A percentile compares a stretch with the other conserved stretches of the same genome.
Evolutionary conservation across 2,113 vertebrate species (phyloP).

Genomic region (Nannospalax galili): DNA sequence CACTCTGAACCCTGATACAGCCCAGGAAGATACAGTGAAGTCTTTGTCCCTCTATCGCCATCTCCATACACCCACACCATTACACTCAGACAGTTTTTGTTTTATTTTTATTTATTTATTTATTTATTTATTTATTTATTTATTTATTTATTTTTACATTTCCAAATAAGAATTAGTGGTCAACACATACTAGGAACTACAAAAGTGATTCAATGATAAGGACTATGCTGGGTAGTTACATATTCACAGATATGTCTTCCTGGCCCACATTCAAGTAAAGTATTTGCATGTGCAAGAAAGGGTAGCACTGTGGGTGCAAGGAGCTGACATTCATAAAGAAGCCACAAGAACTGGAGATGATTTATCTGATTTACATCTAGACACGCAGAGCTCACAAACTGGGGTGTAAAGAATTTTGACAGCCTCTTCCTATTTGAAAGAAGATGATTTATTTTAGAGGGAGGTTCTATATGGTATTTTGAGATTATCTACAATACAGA

Average conservation of each 20-base stretch:
- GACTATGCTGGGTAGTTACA: not conserved
- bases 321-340: slow-evolving; percentile 44
- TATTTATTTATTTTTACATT: not conserved
- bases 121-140: too few relatives aligned
- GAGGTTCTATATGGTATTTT: not conserved
- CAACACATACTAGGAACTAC: not conserved
- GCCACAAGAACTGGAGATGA: not conserved
- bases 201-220: slow-evolving; percentile 25
- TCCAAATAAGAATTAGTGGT: slow-evolving; percentile 49
- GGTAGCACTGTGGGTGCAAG: not conserved
- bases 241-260: slow-evolving; percentile 32
- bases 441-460: slow-evolving; percentile 14
- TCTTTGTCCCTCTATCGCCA: not conserved
- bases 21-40: not conserved
- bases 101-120: not conserved
- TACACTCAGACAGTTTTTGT: not conserved
- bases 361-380: slow-evolving; percentile 53
- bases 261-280: slow-evolving; percentile 13
- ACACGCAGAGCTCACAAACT: not conserved
- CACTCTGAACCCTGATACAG: slow-evolving; percentile 11
- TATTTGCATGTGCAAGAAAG: slow-evolving; percentile 52
- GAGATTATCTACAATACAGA: not conserved
- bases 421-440: not conserved
- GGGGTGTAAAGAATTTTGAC: slow-evolving; percentile 5
- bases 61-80: not conserved